Evolutionary conservation across 2,888 invertebrate genomes (phyloP).

Genomic region (Formica aserva): DNA sequence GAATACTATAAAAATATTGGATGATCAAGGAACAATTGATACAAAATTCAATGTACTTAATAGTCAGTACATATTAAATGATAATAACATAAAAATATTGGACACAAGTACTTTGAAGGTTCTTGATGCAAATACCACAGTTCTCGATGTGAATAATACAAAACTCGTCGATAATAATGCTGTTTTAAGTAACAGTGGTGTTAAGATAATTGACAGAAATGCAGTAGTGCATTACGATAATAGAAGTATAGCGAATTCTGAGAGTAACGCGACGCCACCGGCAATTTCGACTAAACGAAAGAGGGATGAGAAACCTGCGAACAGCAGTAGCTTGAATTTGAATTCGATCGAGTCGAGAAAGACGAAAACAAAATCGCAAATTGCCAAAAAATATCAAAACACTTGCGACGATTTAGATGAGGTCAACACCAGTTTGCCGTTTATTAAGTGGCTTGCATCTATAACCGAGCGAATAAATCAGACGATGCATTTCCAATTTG

Average conservation of each 20-base stretch:
- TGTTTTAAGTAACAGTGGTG: slow-evolving; percentile 67
- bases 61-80: slow-evolving; percentile 78
- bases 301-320: slow-evolving; percentile 78
- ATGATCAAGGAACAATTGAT: slow-evolving; percentile 77
- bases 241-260: slow-evolving; percentile 61
- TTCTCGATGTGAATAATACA: slow-evolving; percentile 79
- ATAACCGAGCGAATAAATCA: slow-evolving; percentile 93
- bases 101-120: slow-evolving; percentile 79
- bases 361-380: slow-evolving; percentile 79
- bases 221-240: slow-evolving; percentile 69
- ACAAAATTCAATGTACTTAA: slow-evolving; percentile 78
- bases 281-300: slow-evolving; percentile 80
- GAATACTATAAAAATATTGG: slow-evolving; percentile 78
- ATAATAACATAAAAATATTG: slow-evolving; percentile 78
- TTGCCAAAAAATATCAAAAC: slow-evolving; percentile 80
- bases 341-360: slow-evolving; percentile 81
- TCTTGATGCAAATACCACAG: slow-evolving; percentile 74
- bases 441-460: slow-evolving; percentile 91
- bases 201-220: slow-evolving; percentile 76
- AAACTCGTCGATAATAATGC: slow-evolving; percentile 77
- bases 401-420: slow-evolving; percentile 82
- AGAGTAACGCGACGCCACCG: slow-evolving; percentile 52
- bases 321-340: slow-evolving; percentile 77
- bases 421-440: slow-evolving; percentile 85
- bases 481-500: slow-evolving; percentile 90